Conservation (phyloP, 2,113 vertebrate species). For the Silurus asotus region DNA sequence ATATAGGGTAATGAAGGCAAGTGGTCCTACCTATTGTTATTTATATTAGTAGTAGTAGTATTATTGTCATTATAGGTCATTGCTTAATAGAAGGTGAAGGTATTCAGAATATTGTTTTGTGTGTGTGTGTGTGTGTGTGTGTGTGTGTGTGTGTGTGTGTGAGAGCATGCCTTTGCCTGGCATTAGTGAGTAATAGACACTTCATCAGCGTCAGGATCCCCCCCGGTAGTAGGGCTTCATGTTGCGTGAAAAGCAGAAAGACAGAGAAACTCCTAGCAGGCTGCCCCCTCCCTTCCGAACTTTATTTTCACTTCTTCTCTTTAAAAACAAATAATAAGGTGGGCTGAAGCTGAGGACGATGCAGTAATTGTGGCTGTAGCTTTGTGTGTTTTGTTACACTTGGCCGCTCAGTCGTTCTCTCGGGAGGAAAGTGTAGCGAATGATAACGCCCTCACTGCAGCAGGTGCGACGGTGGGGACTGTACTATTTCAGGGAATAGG, state of each 20-base stretch:
- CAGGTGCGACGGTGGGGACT: not conserved
- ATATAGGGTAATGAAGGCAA: too few relatives aligned
- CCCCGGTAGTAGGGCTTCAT: not conserved
- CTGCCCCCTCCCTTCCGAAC: not conserved
- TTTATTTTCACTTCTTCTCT: constrained; percentile 27
- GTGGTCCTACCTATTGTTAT: too few relatives aligned
- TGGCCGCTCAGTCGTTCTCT: not conserved
- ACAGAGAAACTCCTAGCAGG: not conserved
- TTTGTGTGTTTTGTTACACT: constrained; percentile 10
- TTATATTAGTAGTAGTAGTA: too few relatives aligned
- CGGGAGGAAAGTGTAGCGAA: not conserved
- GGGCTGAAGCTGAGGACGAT: not conserved
- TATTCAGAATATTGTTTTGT: too few relatives aligned
- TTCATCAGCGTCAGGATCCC: not conserved
- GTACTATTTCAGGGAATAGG: not conserved
- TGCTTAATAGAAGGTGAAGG: too few relatives aligned
- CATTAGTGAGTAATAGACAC: not conserved
- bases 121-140: not conserved
- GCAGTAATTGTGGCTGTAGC: not conserved
- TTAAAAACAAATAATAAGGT: not conserved
- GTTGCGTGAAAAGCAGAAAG: not conserved
- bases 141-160: not conserved
- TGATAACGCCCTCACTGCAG: not conserved
- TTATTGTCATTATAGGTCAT: too few relatives aligned
- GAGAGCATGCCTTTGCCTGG: not conserved